A percentile compares a stretch with the other conserved stretches of the same genome.
Conservation (phyloP, 1,140 invertebrate genomes). For the Campoletis sonorensis region DNA sequence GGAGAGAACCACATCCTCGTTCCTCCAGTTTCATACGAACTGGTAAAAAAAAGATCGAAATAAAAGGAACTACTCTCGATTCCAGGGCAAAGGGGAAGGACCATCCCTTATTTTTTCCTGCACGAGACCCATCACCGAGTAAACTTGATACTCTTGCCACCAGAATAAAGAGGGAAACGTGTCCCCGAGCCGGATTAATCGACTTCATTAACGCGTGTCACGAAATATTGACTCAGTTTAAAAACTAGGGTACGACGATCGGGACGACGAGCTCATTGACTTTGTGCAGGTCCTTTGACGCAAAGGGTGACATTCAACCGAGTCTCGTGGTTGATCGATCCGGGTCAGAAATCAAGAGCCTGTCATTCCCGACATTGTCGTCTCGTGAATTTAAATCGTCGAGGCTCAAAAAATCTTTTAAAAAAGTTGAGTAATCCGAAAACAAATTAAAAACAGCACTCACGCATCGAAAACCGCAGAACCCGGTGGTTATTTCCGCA, state of each 20-base stretch:
- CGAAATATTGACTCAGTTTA: constrained; percentile 73
- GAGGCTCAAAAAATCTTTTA: no score
- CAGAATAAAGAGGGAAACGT: not conserved
- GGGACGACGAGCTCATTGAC: not conserved
- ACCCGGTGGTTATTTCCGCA: not conserved
- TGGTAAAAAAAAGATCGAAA: no score
- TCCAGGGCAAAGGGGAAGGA: not conserved
- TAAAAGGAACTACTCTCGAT: no score
- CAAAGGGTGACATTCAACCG: not conserved
- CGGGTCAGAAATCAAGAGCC: no score
- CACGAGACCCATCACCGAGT: not conserved
- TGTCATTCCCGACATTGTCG: no score
- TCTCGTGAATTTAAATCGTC: no score
- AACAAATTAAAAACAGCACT: constrained; percentile 15
- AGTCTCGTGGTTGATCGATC: no score
- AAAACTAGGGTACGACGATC: not conserved
- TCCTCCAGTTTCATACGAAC: no score
- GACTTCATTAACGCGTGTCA: constrained; percentile 72
- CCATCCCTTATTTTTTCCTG: not conserved
- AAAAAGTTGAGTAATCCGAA: not conserved
- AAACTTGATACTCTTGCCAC: not conserved
- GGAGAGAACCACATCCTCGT: no score
- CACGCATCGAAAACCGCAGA: not conserved
- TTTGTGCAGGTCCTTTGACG: not conserved
- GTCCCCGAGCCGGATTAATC: constrained; percentile 48